phyloP scores from a whole-genome alignment of 2,797 vertebrate genomes.

The Ptychobarbus kaznakovi region DNA sequence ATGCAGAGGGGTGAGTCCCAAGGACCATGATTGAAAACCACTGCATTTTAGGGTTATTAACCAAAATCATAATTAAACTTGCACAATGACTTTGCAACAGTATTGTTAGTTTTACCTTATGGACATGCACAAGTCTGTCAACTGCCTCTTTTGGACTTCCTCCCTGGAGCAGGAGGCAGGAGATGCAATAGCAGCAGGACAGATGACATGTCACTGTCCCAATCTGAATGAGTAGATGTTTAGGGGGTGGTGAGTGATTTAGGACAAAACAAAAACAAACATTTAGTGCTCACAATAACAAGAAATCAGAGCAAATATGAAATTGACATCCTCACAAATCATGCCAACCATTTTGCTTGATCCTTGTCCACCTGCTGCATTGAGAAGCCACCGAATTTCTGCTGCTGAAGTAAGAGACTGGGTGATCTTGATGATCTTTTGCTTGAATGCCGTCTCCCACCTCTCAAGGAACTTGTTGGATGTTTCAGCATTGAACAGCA shows the following conservation, averaged over 20 bases:
- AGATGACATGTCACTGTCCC: too few relatives aligned
- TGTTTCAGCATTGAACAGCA: slow-evolving; percentile 63
- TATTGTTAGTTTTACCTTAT: neutral
- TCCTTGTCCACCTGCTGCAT: neutral
- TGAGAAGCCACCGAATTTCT: slow-evolving; percentile 16
- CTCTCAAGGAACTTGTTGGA: slow-evolving; percentile 58
- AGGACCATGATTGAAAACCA: too few relatives aligned
- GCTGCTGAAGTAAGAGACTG: slow-evolving; percentile 55
- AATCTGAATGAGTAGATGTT: too few relatives aligned
- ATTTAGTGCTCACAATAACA: too few relatives aligned
- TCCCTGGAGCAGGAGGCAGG: neutral
- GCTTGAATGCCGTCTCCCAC: slow-evolving; percentile 60
- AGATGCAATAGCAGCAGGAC: too few relatives aligned
- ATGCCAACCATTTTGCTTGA: neutral
- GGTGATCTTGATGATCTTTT: slow-evolving; percentile 59
- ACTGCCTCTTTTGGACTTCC: neutral
- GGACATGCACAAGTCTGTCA: neutral
- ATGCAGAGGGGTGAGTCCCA: too few relatives aligned
- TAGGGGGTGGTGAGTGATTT: too few relatives aligned
- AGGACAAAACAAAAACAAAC: too few relatives aligned
- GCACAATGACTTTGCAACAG: neutral
- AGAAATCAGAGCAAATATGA: neutral
- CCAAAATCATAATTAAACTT: too few relatives aligned
- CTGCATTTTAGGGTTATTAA: too few relatives aligned
- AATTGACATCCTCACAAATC: neutral